A percentile compares a stretch with the other conserved stretches of the same genome.
Conservation (phyloP, 64 coral and sea anemone genomes). For the Montipora foliosa region DNA sequence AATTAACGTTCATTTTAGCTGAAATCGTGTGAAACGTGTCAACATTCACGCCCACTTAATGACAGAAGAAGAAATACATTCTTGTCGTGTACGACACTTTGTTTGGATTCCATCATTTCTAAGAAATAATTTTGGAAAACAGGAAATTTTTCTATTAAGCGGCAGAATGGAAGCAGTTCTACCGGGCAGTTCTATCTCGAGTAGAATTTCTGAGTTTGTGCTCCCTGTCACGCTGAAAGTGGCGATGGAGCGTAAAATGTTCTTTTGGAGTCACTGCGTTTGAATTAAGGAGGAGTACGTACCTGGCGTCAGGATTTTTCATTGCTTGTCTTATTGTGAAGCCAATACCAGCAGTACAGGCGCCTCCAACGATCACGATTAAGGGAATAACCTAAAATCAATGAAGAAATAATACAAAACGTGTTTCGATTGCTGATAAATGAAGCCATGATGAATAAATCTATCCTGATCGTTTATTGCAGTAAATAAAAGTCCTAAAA, state of each 20-base stretch:
- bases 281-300: background rate
- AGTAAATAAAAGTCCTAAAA: too few species aligned
- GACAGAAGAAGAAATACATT: background rate
- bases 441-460: too few species aligned
- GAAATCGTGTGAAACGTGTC: background rate
- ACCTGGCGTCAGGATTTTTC: slow-evolving; percentile 31
- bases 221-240: background rate
- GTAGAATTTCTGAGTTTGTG: background rate
- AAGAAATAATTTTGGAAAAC: background rate
- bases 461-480: too few species aligned
- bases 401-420: background rate
- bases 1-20: too few species aligned
- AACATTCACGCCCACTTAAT: background rate
- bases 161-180: background rate
- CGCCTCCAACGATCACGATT: background rate
- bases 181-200: background rate
- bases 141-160: background rate
- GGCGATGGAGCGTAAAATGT: background rate
- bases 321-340: slow-evolving; percentile 6
- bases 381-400: slow-evolving; percentile 20
- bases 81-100: too few species aligned
- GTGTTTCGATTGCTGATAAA: too few species aligned
- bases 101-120: background rate
- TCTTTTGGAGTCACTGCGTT: too few species aligned
- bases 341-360: background rate